A percentile compares a stretch with the other conserved stretches of the same genome.
Conservation (phyloP, 2,113 vertebrate genomes). For the Copsychus sechellarum region DNA sequence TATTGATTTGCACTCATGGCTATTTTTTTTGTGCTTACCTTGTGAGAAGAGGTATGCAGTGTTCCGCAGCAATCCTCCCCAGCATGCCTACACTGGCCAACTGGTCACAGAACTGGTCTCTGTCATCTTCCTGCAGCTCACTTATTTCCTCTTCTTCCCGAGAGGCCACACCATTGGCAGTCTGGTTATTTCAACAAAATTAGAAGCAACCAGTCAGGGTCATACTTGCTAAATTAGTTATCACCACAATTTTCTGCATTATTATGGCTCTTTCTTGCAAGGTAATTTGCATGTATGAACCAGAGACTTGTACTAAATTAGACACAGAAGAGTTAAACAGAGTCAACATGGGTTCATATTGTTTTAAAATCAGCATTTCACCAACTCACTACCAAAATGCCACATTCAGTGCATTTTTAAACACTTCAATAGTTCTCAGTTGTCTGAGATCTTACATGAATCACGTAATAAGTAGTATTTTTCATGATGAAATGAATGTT, state of each 20-base stretch:
- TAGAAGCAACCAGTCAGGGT: background rate
- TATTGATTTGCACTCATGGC: background rate
- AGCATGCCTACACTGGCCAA: slow-evolving; percentile 95
- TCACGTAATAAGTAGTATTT: background rate
- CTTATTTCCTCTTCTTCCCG: slow-evolving; percentile 98
- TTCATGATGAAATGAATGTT: background rate
- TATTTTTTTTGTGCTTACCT: slow-evolving; percentile 69
- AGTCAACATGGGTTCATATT: background rate
- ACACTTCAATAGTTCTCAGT: background rate
- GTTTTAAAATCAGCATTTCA: background rate
- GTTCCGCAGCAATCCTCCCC: slow-evolving; percentile 93
- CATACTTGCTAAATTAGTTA: background rate
- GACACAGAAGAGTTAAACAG: background rate
- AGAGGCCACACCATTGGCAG: slow-evolving; percentile 92
- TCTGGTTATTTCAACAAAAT: slow-evolving; percentile 75
- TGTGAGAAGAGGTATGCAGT: slow-evolving; percentile 97
- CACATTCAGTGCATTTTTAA: background rate
- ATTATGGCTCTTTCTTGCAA: background rate
- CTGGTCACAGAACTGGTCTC: slow-evolving; percentile 97
- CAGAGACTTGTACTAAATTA: background rate
- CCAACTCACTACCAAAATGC: background rate
- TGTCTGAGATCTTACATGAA: background rate
- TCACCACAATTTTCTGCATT: background rate
- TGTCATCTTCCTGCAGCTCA: slow-evolving; percentile 96
- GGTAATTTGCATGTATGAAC: background rate